phyloP scores from a whole-genome alignment of 2,888 invertebrate species.

The Minunthozetes semirufus region DNA sequence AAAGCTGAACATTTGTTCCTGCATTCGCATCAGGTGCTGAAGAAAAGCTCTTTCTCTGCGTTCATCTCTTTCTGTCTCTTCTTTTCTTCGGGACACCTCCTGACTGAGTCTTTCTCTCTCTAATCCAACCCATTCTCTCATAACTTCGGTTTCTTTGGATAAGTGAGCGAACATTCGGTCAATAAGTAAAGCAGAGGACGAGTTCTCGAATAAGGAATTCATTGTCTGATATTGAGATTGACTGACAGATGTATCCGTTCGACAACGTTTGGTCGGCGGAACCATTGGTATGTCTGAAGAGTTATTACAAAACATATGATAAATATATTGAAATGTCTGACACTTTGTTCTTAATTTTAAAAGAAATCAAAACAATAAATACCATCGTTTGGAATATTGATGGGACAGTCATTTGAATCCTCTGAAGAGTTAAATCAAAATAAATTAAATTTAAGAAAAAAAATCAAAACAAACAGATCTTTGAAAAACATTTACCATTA shows the following conservation, averaged over 20 bases:
- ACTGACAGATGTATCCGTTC: neutral
- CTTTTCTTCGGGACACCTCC: conserved; percentile 34
- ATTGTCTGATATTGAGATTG: conserved; percentile 23
- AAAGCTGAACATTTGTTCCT: conserved; percentile 36
- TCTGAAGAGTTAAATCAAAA: neutral
- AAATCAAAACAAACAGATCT: neutral
- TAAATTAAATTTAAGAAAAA: neutral
- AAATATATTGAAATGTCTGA: neutral
- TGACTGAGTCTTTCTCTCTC: conserved; percentile 36
- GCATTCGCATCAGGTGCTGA: conserved; percentile 36
- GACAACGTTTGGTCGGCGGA: conserved; percentile 21
- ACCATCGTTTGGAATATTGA: conserved; percentile 30
- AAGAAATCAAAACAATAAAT: neutral
- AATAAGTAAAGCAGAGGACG: conserved; percentile 38
- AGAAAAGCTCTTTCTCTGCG: conserved; percentile 36
- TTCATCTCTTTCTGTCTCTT: conserved; percentile 39
- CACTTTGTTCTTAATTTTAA: too few species aligned
- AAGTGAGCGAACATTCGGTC: conserved; percentile 39
- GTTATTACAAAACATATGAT: neutral
- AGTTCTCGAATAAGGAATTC: conserved; percentile 19
- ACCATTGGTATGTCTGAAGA: neutral
- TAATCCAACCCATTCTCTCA: conserved; percentile 39
- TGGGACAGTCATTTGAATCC: neutral
- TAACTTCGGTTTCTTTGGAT: conserved; percentile 38
- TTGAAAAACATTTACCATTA: conserved; percentile 31